A percentile compares a stretch with the other conserved stretches of the same genome.
These are phyloP conservation scores for Dryas iulia DNA, from an alignment of 1,140 invertebrate species.

Conservation along the genomic window DNA sequence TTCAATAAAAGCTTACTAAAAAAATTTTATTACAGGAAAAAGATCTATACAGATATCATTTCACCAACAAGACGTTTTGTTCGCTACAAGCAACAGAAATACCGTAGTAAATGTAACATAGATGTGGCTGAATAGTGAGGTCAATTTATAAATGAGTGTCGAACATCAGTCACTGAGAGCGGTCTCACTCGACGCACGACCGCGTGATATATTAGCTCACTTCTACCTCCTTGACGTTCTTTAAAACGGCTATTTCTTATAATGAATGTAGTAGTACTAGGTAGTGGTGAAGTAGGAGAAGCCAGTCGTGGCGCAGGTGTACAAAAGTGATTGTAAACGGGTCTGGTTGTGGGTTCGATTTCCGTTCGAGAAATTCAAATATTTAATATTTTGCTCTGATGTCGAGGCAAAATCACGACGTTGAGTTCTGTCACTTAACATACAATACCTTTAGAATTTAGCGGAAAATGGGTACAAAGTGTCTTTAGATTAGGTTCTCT, in stretches of 20 bases:
- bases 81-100: not conserved
- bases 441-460: no score
- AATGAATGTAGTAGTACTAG: no score
- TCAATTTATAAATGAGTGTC: constrained; percentile 61
- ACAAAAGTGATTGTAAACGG: no score
- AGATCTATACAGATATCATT: not conserved
- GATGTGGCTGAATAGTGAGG: constrained; percentile 39
- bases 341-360: no score
- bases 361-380: no score
- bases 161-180: constrained; percentile 49
- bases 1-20: not conserved
- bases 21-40: not conserved
- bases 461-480: no score
- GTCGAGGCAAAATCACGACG: no score
- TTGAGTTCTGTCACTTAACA: no score
- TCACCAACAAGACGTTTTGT: not conserved
- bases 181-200: constrained; percentile 33
- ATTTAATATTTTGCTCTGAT: no score
- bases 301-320: no score
- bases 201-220: constrained; percentile 49
- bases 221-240: constrained; percentile 60
- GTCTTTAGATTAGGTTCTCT: no score
- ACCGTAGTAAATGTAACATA: not conserved
- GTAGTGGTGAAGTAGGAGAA: no score
- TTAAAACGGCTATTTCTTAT: constrained; percentile 46